These are phyloP conservation scores for Tenthredo scrophulariae DNA, from an alignment of 2,888 invertebrate species.

Conservation along the genomic window DNA sequence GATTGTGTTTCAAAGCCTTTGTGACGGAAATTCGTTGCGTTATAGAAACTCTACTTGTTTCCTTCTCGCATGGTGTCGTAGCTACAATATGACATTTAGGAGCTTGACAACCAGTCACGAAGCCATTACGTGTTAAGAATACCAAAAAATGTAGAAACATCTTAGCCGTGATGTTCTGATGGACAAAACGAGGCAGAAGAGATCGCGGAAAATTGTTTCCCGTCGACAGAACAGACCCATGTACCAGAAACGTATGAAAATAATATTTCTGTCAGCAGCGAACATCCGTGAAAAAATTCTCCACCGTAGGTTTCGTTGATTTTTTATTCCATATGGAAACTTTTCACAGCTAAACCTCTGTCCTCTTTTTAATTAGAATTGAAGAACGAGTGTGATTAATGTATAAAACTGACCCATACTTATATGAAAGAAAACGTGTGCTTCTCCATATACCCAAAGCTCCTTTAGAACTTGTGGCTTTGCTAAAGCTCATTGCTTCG, in stretches of 20 bases:
- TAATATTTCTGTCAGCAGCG: background rate
- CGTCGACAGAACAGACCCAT: background rate
- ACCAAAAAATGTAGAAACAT: background rate
- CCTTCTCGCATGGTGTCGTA: background rate
- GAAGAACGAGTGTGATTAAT: background rate
- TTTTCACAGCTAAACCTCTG: background rate
- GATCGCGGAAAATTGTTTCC: background rate
- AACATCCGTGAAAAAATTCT: background rate
- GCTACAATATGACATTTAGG: background rate
- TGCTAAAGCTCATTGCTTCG: constrained; percentile 9
- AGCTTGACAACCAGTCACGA: background rate
- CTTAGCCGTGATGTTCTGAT: background rate
- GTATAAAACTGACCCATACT: background rate
- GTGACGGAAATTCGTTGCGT: background rate
- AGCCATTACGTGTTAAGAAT: background rate
- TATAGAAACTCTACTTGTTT: background rate
- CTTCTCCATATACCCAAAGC: background rate
- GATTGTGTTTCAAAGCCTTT: background rate
- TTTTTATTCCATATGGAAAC: background rate
- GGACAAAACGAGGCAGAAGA: background rate
- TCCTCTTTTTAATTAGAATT: background rate
- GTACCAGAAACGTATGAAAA: background rate
- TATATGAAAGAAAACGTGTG: background rate
- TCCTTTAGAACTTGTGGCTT: constrained; percentile 14
- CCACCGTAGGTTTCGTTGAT: background rate